Conservation (phyloP, 64 coral and sea anemone genomes). For the Actinia tenebrosa region DNA sequence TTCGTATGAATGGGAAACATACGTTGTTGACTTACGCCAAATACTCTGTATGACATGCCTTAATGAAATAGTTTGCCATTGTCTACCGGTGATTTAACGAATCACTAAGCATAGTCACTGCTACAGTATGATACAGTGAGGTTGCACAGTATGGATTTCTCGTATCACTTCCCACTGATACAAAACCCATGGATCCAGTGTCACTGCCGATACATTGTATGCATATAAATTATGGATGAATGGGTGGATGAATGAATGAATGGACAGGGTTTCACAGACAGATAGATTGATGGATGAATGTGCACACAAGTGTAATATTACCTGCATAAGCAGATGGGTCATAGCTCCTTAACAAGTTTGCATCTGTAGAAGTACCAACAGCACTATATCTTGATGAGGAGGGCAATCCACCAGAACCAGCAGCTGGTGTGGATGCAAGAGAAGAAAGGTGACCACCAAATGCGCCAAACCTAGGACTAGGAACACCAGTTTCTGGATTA, state of each 20-base stretch:
- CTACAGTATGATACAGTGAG: too few species aligned
- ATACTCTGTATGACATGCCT: neutral
- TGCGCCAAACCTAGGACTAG: conserved; percentile 40
- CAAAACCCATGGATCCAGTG: too few species aligned
- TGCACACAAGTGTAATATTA: neutral
- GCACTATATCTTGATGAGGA: conserved; percentile 18
- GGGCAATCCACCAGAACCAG: neutral
- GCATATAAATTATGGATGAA: neutral
- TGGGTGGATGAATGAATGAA: too few species aligned
- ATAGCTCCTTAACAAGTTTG: conserved; percentile 7
- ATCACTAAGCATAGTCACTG: too few species aligned
- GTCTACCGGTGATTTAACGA: too few species aligned
- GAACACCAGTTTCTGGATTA: conserved; percentile 56
- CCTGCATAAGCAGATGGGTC: conserved; percentile 25
- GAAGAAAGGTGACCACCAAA: conserved; percentile 49
- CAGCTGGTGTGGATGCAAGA: conserved; percentile 43
- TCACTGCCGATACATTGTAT: too few species aligned
- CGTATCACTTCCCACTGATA: too few species aligned
- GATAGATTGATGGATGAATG: neutral
- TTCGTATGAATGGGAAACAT: neutral
- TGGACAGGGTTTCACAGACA: too few species aligned
- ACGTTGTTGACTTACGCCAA: neutral
- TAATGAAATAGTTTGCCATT: too few species aligned
- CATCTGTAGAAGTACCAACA: neutral
- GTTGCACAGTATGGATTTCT: too few species aligned